Percentiles rank a stretch among this genome's conserved stretches.
phyloP scores from a whole-genome alignment of 2,113 vertebrate species.

The Alethe diademata region DNA sequence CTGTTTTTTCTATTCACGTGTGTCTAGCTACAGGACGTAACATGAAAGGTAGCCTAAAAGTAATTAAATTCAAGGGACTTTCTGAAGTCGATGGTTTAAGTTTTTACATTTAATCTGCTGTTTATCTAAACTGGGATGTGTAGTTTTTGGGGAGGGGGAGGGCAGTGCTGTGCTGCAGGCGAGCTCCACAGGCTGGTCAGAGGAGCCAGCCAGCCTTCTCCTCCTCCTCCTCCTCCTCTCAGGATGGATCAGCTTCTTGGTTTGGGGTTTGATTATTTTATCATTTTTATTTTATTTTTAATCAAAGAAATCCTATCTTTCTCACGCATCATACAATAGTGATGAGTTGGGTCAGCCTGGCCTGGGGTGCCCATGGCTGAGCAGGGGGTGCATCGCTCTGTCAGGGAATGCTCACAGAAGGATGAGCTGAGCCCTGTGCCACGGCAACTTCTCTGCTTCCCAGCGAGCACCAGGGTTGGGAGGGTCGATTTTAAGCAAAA shows the following conservation, averaged over 20 bases:
- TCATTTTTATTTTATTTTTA: conserved; percentile 40
- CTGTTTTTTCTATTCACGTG: conserved; percentile 93
- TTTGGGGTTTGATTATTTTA: not conserved
- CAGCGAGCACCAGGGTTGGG: not conserved
- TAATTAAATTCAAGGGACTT: conserved; percentile 82
- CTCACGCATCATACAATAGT: conserved; percentile 67
- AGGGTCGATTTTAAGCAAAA: conserved; percentile 20
- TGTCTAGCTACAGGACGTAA: conserved; percentile 93
- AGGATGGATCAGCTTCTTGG: not conserved
- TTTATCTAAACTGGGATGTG: conserved; percentile 81
- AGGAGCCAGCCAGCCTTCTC: conserved; percentile 33
- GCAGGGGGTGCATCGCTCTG: not conserved
- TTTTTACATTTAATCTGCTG: conserved; percentile 88
- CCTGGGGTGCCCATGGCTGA: conserved; percentile 12
- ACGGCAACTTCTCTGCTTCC: not conserved
- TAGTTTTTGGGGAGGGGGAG: conserved; percentile 60
- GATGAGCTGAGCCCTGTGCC: not conserved
- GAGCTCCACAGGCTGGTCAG: not conserved
- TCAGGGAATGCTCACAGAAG: accelerated
- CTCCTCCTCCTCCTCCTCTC: not conserved
- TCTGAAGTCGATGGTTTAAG: conserved; percentile 75
- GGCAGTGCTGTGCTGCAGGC: conserved; percentile 74
- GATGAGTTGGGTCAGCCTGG: conserved; percentile 45
- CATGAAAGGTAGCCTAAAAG: conserved; percentile 89
- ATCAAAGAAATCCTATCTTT: conserved; percentile 78